Base-by-base conservation (phyloP, 1,140 invertebrate species). In the Aphidius ervi region DNA sequence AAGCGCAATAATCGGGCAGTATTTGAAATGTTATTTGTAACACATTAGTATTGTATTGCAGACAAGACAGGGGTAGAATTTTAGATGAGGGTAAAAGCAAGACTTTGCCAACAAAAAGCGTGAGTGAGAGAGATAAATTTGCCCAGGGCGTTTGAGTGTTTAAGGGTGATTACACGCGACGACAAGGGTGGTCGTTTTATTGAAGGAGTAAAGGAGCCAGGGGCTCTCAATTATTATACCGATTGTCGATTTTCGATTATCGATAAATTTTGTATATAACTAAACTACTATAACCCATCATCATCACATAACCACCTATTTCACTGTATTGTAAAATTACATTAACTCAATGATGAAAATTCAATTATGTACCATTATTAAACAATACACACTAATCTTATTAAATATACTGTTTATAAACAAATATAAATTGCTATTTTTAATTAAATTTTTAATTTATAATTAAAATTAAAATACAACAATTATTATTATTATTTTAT, bases 21-120 rank as follows among this genome's bases (percentile, higher is more conserved):
- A 71, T 77, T 77, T 74, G 74, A 73, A 70, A 78, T 77, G 76
- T 78, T 78, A 76, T 78, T 78, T 79, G 76, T 78, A 78, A 73
- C 75, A 75, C 76, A 80, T 80, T 80, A 80, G 75, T 79, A 79
- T 80, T 80, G 74, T 79, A 74, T 74, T 69, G 76, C 66, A 61
- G 69, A 64, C 46, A 58, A 16, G 39, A 48, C 43, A n/a, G 46
- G 16, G 40, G 16, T 31, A 31, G 4, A 31, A 31, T 31, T 31
- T 31, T 31, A 31, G 4, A 31, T 31, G 23, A 31, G 23, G 23
- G 23, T 31, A 31, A 31, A 31, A 31, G 23, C 23, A 31, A 31
- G 23, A 31, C 23, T 31, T 31, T 3, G 4, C 4, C 2, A 50
- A 23, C 58, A 53, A 45, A 43, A 43, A 6, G 50, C n/a, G 5